These are phyloP conservation scores for Nettapus auritus DNA, from an alignment of 2,113 vertebrate species.

Conservation along the genomic window DNA sequence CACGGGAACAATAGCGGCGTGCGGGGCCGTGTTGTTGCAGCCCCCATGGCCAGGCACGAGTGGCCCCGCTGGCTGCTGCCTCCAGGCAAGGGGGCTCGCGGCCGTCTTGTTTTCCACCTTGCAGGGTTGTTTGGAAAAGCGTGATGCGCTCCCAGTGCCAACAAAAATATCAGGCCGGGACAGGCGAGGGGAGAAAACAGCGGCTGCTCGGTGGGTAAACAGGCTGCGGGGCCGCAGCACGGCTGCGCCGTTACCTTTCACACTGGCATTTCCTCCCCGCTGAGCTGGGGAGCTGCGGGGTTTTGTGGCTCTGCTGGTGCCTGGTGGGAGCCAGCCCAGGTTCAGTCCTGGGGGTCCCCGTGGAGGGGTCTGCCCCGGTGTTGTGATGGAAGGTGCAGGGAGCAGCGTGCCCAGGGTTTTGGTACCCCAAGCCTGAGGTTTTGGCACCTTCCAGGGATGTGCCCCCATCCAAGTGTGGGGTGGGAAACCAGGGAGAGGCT, in stretches of 20 bases:
- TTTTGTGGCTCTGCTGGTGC: neutral
- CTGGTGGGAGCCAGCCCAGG: neutral
- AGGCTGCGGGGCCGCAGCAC: fast-evolving
- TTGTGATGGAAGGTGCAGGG: neutral
- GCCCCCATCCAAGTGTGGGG: neutral
- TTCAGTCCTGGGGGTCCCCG: too few species aligned
- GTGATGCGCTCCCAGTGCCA: slow-evolving; percentile 48
- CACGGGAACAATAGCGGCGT: slow-evolving; percentile 74
- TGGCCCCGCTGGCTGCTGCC: too few species aligned
- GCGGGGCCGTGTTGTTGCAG: neutral
- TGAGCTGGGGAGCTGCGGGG: fast-evolving
- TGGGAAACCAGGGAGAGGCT: neutral
- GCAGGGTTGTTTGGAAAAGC: slow-evolving; percentile 3
- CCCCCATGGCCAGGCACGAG: neutral
- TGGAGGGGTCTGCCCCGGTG: too few species aligned
- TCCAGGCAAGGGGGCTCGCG: neutral
- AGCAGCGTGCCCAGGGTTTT: neutral
- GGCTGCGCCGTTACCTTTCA: neutral
- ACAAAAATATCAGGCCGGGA: slow-evolving; percentile 72
- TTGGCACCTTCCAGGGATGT: neutral
- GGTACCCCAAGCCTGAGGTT: neutral
- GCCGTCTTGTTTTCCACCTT: slow-evolving; percentile 76
- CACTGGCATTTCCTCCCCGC: neutral
- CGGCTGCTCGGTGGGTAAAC: neutral
- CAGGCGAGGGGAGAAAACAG: neutral